phyloP scores from a whole-genome alignment of 30 jellyfish, hydroid and myxozoan genomes.

The Phacellophora camtschatica region DNA sequence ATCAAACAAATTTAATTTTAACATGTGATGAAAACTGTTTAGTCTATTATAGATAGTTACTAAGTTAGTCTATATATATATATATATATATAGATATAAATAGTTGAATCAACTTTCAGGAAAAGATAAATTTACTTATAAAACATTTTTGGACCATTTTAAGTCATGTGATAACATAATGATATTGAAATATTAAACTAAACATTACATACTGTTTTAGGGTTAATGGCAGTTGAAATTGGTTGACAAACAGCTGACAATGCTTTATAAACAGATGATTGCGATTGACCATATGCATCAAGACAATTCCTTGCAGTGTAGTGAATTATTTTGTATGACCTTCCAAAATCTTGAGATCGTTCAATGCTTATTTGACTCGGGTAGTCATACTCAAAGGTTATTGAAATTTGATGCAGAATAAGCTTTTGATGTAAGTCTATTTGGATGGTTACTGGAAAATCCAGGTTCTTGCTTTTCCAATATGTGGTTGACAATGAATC shows the following conservation, averaged over 20 bases:
- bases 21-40: no score
- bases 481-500: slow-evolving; percentile 68
- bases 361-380: slow-evolving; percentile 73
- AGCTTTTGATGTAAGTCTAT: slow-evolving; percentile 66
- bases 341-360: slow-evolving; percentile 88
- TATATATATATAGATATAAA: no score
- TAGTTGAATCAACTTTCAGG: no score
- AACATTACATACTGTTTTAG: slow-evolving; percentile 47
- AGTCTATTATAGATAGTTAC: no score
- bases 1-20: no score
- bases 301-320: slow-evolving; percentile 74
- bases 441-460: slow-evolving; percentile 79
- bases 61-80: no score
- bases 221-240: slow-evolving; percentile 49
- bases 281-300: slow-evolving; percentile 22
- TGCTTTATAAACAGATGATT: slow-evolving; percentile 47
- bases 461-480: slow-evolving; percentile 96
- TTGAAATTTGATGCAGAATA: slow-evolving; percentile 78
- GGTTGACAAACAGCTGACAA: slow-evolving; percentile 57
- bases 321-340: slow-evolving; percentile 28
- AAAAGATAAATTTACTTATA: no score
- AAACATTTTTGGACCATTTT: no score
- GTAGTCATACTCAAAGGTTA: slow-evolving; percentile 75
- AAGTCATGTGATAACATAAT: no score
- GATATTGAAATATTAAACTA: no score